phyloP scores from a whole-genome alignment of 2,797 vertebrate species.

The Notolepis coatsorum region DNA sequence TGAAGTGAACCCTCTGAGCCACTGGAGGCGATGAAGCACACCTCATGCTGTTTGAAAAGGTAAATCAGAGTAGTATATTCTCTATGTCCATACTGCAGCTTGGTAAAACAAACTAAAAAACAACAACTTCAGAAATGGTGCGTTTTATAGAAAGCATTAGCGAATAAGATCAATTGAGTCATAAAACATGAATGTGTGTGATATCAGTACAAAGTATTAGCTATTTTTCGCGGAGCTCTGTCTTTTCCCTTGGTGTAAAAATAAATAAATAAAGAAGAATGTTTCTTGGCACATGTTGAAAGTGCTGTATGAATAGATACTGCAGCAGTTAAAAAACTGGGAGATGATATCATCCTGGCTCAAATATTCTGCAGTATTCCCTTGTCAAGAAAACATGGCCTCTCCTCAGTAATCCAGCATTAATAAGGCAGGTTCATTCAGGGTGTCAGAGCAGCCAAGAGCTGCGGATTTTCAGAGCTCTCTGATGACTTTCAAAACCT shows the following conservation, averaged over 20 bases:
- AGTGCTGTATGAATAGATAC: constrained; percentile 65
- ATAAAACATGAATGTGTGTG: too few relatives aligned
- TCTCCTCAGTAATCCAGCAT: constrained; percentile 85
- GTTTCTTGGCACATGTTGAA: constrained; percentile 65
- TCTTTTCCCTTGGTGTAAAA: constrained; percentile 51
- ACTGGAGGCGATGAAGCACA: too few relatives aligned
- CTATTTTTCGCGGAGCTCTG: constrained; percentile 63
- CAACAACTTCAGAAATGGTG: too few relatives aligned
- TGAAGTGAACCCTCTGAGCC: too few relatives aligned
- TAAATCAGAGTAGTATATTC: too few relatives aligned
- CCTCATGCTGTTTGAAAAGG: too few relatives aligned
- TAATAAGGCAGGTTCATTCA: constrained; percentile 91
- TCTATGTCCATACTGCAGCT: too few relatives aligned
- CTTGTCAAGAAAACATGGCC: constrained; percentile 80
- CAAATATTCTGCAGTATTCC: constrained; percentile 84
- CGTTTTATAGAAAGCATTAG: too few relatives aligned
- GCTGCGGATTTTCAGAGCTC: constrained; percentile 88
- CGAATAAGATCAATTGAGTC: too few relatives aligned
- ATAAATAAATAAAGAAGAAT: too few relatives aligned
- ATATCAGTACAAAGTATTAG: too few relatives aligned
- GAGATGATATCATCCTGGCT: constrained; percentile 84
- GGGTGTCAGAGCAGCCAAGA: constrained; percentile 92
- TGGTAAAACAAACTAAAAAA: too few relatives aligned
- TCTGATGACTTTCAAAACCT: constrained; percentile 90
- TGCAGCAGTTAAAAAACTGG: constrained; percentile 84